Evolutionary conservation across 2,113 vertebrate genomes (phyloP), one percentile per base, ranked within the genome.

Genomic region (Halichoeres trimaculatus): DNA sequence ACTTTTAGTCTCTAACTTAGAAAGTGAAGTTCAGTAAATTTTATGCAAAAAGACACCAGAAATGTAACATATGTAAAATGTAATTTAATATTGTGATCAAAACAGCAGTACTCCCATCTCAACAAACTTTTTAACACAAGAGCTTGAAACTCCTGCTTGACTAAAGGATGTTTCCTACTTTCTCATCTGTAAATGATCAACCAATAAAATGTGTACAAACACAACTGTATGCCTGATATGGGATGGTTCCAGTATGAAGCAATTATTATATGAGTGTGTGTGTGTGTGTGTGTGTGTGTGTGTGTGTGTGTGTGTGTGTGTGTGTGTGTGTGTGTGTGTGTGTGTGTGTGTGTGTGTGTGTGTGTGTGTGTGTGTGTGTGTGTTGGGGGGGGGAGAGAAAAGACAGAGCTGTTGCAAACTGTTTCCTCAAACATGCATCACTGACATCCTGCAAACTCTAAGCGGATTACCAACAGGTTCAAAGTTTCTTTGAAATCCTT

Each of bases 401-500:
- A 23, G 47, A 57, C 56, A 50, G 45, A 40, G 76, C 56, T 22
- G 8, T 73, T 20, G 30, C 30, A 30, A 30, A 30, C 30, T 30
- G 16, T 59, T 51, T 45, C 24, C 50, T 73, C 60, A 57, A 10
- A 26, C 40, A 51, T 51, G 47, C 76, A 83, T 84, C 87, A 74
- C 70, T 89, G 85, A 75, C 85, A 68, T 81, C 78, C 80, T 66
- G 76, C 68, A 69, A 72, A 81, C 51, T 75, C 85, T 93, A 92
- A 94, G 91, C 91, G 91, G 93, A 94, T 95, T 94, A 94, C 70
- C 64, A 75, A 85, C 89, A 90, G 81, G 93, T 94, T 94, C 92
- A 93, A 93, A 92, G 90, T 93, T 93, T 92, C 89, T 93, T 93
- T 94, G 92, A 94, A 94, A 94, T 94, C 89, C 87, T 91, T 89